phyloP scores from a whole-genome alignment of 2,113 vertebrate genomes.

The Prunella himalayana region DNA sequence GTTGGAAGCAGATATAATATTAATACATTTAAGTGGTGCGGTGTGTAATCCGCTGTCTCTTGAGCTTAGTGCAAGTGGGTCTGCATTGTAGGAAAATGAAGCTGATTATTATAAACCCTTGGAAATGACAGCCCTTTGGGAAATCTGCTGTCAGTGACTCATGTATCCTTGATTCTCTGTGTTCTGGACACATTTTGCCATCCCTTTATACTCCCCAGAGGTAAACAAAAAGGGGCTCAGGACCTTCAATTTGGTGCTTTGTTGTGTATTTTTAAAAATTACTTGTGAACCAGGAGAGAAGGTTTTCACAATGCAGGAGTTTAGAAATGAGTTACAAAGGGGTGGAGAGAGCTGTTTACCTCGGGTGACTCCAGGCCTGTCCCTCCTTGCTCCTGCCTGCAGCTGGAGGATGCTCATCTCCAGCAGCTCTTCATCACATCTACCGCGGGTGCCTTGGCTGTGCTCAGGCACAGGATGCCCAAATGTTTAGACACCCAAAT shows the following conservation, averaged over 20 bases:
- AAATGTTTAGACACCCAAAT: background rate
- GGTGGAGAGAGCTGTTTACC: background rate
- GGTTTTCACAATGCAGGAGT: background rate
- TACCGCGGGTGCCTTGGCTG: rapidly evolving
- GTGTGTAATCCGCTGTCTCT: conserved; percentile 34
- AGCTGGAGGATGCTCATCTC: background rate
- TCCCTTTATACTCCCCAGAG: background rate
- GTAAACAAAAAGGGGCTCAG: background rate
- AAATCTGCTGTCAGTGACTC: background rate
- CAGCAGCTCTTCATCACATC: background rate
- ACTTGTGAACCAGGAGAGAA: background rate
- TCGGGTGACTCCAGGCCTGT: background rate
- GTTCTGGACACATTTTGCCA: background rate
- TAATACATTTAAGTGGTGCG: background rate
- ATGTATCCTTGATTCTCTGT: background rate
- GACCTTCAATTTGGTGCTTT: background rate
- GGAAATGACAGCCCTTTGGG: background rate
- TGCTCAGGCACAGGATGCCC: rapidly evolving
- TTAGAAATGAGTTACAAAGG: background rate
- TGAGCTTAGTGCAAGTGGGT: background rate
- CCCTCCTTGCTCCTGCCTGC: background rate
- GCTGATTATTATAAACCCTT: background rate
- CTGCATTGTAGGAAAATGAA: background rate
- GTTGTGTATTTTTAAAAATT: background rate
- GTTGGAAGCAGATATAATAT: background rate